These are phyloP conservation scores for Sarcophaga variegata DNA, from an alignment of 2,888 invertebrate species.

Conservation along the genomic window DNA sequence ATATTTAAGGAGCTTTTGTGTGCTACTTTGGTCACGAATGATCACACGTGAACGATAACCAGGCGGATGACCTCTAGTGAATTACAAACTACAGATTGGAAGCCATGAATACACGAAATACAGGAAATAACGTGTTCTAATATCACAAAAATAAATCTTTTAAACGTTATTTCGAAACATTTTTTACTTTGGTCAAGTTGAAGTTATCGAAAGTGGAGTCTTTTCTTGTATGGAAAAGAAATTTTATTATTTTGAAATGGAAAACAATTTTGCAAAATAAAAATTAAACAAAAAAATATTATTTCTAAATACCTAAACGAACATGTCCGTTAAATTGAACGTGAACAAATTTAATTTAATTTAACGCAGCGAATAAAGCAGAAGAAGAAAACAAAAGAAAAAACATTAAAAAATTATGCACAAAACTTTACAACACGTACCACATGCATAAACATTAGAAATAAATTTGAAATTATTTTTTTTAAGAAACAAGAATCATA, in stretches of 20 bases:
- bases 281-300: conserved; percentile 15
- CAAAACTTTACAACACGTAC: conserved; percentile 19
- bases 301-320: conserved; percentile 37
- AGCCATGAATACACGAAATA: no score
- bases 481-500: neutral
- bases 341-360: conserved; percentile 32
- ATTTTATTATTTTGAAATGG: conserved; percentile 36
- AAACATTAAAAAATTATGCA: conserved; percentile 19
- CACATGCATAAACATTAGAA: neutral
- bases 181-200: no score
- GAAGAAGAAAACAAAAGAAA: neutral
- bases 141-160: no score
- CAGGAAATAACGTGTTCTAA: no score
- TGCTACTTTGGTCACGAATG: no score
- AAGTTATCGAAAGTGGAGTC: no score
- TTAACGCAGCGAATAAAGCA: conserved; percentile 10
- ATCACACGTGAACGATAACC: no score
- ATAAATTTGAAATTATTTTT: conserved; percentile 5
- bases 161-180: no score
- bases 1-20: no score
- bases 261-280: conserved; percentile 39
- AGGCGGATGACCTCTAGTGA: no score
- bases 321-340: conserved; percentile 48
- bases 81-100: no score
- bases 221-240: conserved; percentile 2